Evolutionary conservation across 2,888 invertebrate genomes (phyloP), one percentile per base, ranked within the genome.

Genomic region (Priapulus caudatus): DNA sequence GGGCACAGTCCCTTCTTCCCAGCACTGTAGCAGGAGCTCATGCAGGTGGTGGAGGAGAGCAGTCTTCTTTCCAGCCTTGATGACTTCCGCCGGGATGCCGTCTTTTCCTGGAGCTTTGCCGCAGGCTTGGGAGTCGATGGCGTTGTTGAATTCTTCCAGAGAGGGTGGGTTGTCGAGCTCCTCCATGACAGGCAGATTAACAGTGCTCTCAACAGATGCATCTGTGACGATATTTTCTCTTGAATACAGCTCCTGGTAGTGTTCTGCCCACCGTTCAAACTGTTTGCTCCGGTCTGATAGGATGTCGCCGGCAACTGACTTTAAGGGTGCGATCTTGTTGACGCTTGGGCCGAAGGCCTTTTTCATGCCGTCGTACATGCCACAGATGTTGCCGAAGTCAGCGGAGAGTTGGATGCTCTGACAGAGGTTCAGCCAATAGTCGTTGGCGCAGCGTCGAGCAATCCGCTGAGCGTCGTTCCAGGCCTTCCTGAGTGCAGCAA

Each of bases 341-440:
- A 22, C 19, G 44, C 5, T 16, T 47, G 52, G 53, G 20, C 46
- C 52, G n/a, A 52, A 16, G 43, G 53, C 53, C 23, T 53, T 53
- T 24, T 52, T 52, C 16, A 52, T 52, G 10, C 52, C 52, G 20
- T 52, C 45, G n/a, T 53, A 53, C 53, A 53, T 53, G 20, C 21
- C 20, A 21, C 46, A 52, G 45, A 53, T 52, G 44, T 53, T 53
- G 10, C 52, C 52, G 45, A 2, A n/a, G 16, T 5, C 45, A 3
- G 53, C 19, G 16, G 53, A 20, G 15, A 15, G 4, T 21, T 33
- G 23, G 22, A 43, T 45, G 15, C 18, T n/a, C 18, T 44, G n/a
- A 19, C 43, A 3, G 45, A 53, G 45, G 4, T 53, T 18, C 19
- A 20, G n/a, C 51, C 43, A 51, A 20, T 52, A 51, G 10, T 22